Conservation (phyloP, 2,113 vertebrate species). For the Pluvianellus socialis region DNA sequence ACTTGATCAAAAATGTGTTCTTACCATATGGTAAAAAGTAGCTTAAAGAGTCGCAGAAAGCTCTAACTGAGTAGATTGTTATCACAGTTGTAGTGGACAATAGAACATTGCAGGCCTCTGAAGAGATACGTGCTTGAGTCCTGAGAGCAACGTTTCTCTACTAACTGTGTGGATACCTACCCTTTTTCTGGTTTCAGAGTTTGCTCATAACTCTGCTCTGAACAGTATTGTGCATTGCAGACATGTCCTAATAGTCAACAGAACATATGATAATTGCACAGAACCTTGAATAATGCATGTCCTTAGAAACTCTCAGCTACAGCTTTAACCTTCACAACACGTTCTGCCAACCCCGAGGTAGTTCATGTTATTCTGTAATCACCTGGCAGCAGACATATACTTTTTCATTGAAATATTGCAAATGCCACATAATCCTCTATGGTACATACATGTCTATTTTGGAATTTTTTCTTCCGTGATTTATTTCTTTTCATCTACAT, state of each 20-base stretch:
- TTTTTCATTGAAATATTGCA: not conserved
- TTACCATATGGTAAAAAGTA: not conserved
- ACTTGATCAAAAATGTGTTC: not conserved
- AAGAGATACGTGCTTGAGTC: not conserved
- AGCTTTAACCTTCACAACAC: not conserved
- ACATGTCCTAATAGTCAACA: not conserved
- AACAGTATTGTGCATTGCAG: not conserved
- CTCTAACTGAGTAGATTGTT: not conserved
- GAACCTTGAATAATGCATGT: not conserved
- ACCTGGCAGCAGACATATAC: not conserved
- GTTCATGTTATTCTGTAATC: not conserved
- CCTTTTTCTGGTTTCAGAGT: not conserved
- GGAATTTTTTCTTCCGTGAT: not conserved
- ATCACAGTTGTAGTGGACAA: too few species aligned
- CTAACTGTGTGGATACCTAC: fast-evolving
- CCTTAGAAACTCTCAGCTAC: not conserved
- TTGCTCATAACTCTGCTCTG: not conserved
- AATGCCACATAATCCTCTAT: not conserved
- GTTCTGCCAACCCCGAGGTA: not conserved
- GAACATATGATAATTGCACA: not conserved
- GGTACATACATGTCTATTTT: not conserved
- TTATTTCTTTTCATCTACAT: not conserved
- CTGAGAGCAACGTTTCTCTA: not conserved
- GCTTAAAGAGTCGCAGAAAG: not conserved
- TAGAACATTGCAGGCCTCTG: not conserved